phyloP scores from a whole-genome alignment of 2,113 vertebrate genomes.

The Antennarius striatus region DNA sequence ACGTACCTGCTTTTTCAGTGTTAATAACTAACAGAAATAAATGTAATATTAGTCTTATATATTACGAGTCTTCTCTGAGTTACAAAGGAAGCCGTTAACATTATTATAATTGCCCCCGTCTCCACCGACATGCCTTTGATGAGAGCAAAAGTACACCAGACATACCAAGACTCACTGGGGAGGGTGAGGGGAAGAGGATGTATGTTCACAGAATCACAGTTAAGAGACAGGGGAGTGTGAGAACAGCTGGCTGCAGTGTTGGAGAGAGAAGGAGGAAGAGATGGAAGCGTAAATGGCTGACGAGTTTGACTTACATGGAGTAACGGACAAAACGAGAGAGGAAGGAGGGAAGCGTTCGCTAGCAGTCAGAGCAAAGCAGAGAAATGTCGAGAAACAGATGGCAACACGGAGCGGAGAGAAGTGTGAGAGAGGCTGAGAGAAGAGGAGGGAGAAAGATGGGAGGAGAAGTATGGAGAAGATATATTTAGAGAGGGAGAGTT shows the following conservation, averaged over 20 bases:
- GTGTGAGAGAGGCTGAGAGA: constrained; percentile 35
- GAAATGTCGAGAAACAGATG: constrained; percentile 63
- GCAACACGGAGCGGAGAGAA: constrained; percentile 29
- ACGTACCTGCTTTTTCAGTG: too few species aligned
- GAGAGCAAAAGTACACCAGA: neutral
- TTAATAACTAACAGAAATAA: too few species aligned
- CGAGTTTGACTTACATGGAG: constrained; percentile 34
- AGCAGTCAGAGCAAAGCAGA: constrained; percentile 45
- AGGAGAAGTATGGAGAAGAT: constrained; percentile 63
- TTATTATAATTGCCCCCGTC: neutral
- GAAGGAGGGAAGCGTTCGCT: neutral
- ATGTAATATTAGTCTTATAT: too few species aligned
- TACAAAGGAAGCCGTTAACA: too few species aligned
- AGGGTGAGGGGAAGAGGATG: neutral
- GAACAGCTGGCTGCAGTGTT: constrained; percentile 21
- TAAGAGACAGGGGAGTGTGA: constrained; percentile 11
- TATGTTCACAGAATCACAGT: constrained; percentile 27
- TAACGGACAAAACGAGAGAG: constrained; percentile 22
- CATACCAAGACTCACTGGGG: neutral
- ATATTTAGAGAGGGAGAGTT: constrained; percentile 70
- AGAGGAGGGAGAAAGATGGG: constrained; percentile 52
- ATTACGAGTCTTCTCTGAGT: too few species aligned
- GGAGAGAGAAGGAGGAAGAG: constrained; percentile 15
- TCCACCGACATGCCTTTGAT: neutral
- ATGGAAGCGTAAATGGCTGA: constrained; percentile 12